Conservation (phyloP, 1,140 invertebrate species). For the Euglossa dilemma region DNA sequence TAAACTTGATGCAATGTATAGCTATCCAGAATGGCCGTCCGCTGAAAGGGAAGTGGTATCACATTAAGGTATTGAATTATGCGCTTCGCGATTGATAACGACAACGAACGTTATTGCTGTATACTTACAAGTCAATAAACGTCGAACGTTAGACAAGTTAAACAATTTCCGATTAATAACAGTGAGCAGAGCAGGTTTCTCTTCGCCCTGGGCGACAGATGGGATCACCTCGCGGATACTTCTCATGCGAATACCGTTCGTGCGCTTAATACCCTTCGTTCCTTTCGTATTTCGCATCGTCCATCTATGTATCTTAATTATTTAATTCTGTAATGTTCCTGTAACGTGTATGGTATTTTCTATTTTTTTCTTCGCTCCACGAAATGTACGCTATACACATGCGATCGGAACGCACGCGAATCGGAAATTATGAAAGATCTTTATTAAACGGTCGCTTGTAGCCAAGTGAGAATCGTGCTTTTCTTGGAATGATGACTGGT, state of each 20-base stretch:
- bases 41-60: background rate
- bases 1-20: background rate
- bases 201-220: conserved; percentile 6
- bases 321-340: conserved; percentile 34
- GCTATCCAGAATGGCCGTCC: background rate
- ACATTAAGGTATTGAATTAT: background rate
- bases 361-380: background rate
- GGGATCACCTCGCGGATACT: background rate
- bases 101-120: background rate
- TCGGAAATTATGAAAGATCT: background rate
- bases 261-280: background rate
- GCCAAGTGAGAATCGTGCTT: background rate
- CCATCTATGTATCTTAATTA: conserved; percentile 10
- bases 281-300: background rate
- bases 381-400: background rate
- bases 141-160: conserved; percentile 5
- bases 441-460: background rate
- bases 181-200: conserved; percentile 16
- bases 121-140: conserved; percentile 20
- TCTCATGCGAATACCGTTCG: conserved; percentile 3
- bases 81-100: conserved; percentile 5
- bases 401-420: conserved; percentile 7
- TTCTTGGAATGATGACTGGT: background rate
- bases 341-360: background rate
- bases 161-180: conserved; percentile 37